A percentile compares a stretch with the other conserved stretches of the same genome.
Evolutionary conservation across 2,797 vertebrate genomes (phyloP).

Genomic region (Paedocypris micromegethes): DNA sequence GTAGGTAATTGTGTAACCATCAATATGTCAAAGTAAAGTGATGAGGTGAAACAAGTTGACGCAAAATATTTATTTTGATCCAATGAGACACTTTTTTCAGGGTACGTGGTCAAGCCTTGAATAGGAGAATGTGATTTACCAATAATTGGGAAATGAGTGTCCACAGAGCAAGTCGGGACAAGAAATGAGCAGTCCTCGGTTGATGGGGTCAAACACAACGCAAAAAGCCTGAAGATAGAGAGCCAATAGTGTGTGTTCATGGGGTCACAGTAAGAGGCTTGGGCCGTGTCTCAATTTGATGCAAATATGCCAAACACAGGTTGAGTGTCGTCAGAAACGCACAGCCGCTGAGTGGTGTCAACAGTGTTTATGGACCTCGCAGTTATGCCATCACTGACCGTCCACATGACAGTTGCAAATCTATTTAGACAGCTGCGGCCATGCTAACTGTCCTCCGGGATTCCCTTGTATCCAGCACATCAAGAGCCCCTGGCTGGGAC

Average conservation of each 20-base stretch:
- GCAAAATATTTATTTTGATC: too few relatives aligned
- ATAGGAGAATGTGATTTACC: background rate
- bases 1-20: too few relatives aligned
- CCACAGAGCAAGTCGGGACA: conserved; percentile 7
- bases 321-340: conserved; percentile 50
- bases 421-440: conserved; percentile 61
- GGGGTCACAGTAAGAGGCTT: conserved; percentile 19
- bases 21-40: too few relatives aligned
- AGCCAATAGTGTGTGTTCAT: conserved; percentile 7
- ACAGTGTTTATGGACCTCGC: conserved; percentile 46
- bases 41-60: too few relatives aligned
- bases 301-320: conserved; percentile 34
- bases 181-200: conserved; percentile 28
- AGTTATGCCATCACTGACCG: conserved; percentile 54
- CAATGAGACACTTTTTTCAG: too few relatives aligned
- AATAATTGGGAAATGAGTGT: conserved; percentile 9
- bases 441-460: conserved; percentile 59
- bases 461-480: conserved; percentile 40
- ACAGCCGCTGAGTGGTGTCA: conserved; percentile 57
- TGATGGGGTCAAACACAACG: conserved; percentile 26
- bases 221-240: conserved; percentile 9
- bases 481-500: conserved; percentile 2
- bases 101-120: too few relatives aligned
- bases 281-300: conserved; percentile 26
- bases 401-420: conserved; percentile 57